Base-by-base conservation (phyloP, 2,888 invertebrate species). In the Caenorhabditis sulstoni region DNA sequence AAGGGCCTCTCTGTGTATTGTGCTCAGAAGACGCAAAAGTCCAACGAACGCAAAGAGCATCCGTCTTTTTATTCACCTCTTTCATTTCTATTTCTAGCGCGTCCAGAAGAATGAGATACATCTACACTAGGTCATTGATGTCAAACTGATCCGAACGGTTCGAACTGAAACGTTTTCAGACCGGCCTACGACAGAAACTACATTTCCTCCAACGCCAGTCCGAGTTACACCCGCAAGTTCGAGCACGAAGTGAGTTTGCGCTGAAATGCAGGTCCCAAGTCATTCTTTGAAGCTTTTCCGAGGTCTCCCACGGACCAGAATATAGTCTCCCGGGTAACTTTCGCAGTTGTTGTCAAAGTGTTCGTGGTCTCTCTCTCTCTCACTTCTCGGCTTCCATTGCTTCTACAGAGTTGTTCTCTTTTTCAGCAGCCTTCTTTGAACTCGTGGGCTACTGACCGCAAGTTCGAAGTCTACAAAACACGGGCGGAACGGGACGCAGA, bases 391-490 rank as follows among this genome's bases (percentile, higher is more conserved):
- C n/a, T 14, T 11, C 35, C 8, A 37, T 35, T 18, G 2, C 16
- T 18, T 8, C 2, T 14, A 39, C 16, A 57, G 3, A 39, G 1
- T 55, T 29, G 1, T 7, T 39, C 16, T 35, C 11, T 22, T 0
- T 77, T 77, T 57, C 82, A 80, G 76, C 66, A 83, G 9, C 65
- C 82, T 52, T 73, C 82, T 39, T 62, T 85, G 16, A 67, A 62
- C 53, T 61, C 77, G 16, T 87, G 86, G 86, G 84, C 85, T n/a
- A 68, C 68, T 52, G 85, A 86, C 18, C 82, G 86, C 20, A 81
- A 86, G 23, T 89, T 87, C 71, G 88, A 89, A 77, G 89, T 89
- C 41, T 89, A 89, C 74, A 87, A 87, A 68, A 89, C 89, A 35
- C 73, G 89, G 20, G 89, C 89, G 1, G 89, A 89, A 74, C 75